Conservation (phyloP, 2,113 vertebrate species). For the Ceuthmochares aereus region DNA sequence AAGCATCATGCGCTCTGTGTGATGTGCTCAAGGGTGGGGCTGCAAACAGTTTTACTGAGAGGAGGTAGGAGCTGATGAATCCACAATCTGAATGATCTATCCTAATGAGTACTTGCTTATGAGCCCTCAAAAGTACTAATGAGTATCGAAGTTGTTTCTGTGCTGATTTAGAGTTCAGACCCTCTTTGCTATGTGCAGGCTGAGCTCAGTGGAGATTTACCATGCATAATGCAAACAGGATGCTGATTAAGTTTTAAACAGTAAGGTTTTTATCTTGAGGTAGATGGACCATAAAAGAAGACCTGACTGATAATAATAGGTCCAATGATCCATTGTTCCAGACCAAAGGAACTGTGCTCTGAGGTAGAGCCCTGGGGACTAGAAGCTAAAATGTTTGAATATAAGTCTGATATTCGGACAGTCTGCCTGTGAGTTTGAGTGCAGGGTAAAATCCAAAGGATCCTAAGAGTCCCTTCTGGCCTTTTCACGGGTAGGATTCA, state of each 20-base stretch:
- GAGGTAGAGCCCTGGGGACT: background rate
- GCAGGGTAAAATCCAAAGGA: background rate
- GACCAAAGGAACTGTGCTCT: background rate
- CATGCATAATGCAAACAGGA: background rate
- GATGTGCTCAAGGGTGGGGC: background rate
- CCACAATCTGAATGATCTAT: background rate
- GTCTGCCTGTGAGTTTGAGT: background rate
- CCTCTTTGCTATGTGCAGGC: background rate
- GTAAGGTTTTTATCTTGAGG: background rate
- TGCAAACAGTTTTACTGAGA: background rate
- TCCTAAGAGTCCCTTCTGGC: background rate
- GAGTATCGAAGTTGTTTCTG: background rate
- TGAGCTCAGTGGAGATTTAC: background rate
- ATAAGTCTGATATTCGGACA: background rate
- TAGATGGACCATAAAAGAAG: background rate
- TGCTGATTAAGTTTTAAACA: background rate
- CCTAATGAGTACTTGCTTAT: background rate
- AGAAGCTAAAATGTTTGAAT: background rate
- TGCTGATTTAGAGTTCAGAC: background rate
- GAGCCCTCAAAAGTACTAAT: background rate
- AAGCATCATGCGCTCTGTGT: background rate
- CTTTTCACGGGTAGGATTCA: background rate
- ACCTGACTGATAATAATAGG: background rate
- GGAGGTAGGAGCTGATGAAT: background rate
- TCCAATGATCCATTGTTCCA: background rate